A percentile compares a stretch with the other conserved stretches of the same genome.
phyloP scores from a whole-genome alignment of 2,113 vertebrate species.

The Eubucco bourcierii region DNA sequence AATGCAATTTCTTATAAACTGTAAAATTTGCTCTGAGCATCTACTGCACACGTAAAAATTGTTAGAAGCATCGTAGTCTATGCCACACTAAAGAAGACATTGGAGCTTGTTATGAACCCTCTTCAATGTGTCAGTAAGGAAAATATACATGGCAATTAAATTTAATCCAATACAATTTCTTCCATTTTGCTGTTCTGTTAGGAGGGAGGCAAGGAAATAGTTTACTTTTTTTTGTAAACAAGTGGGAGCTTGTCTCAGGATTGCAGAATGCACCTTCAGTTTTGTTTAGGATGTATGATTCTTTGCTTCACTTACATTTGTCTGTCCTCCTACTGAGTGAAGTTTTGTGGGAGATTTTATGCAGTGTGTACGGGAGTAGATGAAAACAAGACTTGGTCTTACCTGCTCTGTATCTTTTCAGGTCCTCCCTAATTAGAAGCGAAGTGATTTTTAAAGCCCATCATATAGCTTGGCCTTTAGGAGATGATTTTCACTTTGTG shows the following conservation, averaged over 20 bases:
- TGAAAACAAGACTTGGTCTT: background rate
- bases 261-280: background rate
- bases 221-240: background rate
- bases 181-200: background rate
- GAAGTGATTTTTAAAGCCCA: background rate
- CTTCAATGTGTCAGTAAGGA: background rate
- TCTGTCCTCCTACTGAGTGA: rapidly evolving
- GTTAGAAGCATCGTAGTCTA: background rate
- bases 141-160: background rate
- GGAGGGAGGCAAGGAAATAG: background rate
- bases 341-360: background rate
- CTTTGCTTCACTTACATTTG: background rate
- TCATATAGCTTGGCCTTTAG: background rate
- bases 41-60: background rate
- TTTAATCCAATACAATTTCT: background rate
- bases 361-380: background rate
- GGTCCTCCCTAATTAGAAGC: background rate
- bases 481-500: background rate
- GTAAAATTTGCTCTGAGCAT: background rate
- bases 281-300: background rate
- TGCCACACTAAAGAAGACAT: background rate
- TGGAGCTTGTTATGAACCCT: background rate
- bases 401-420: background rate
- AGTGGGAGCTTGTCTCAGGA: background rate
- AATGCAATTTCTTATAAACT: background rate